Evolutionary conservation across 2,113 vertebrate species (phyloP), one percentile per base, ranked within the genome.

Genomic region (Elaphurus davidianus): DNA sequence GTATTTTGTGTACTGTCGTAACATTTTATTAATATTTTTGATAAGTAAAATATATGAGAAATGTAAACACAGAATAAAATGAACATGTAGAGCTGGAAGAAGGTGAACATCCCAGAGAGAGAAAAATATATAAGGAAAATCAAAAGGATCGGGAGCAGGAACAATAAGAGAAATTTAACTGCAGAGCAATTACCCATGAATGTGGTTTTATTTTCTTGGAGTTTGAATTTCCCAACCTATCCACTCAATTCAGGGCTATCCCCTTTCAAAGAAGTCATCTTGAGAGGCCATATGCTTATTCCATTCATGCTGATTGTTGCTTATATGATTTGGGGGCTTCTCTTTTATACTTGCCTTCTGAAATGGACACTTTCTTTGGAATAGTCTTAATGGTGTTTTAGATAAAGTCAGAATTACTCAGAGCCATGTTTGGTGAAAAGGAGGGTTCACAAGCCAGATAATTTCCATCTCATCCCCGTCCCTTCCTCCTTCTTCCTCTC

Each of bases 351-450:
- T 97, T 95, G 88, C 36, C 55, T 94, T 94, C 94, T 91, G 83
- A 95, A 95, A 95, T 36, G 50, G 64, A 94, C 45, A 90, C 64
- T 87, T 95, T 57, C 55, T 92, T 92, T 95, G 67, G 78, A 96
- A 81, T 86, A 95, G 47, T 86, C 84, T 92, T 92, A 95, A 94
- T 82, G 57, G 25, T 79, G 12, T 45, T 96, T 97, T 91, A 91
- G 92, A 91, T 95, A 96, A 97, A 96, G 55, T 52, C 45, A 97
- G 71, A 97, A 87, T 90, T 89, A 83, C 91, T 89, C 82, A 95
- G n/a, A 97, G 52, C 14, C 52, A 15, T 71, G 19, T 82, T 81
- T 92, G 21, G 33, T 94, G 54, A 92, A 85, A 87, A 91, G 33
- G n/a, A 52, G 25, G 16, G 7, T 55, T 25, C 47, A 55, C 85